phyloP scores from a whole-genome alignment of 2,113 vertebrate species.

The Typhlomys cinereus region DNA sequence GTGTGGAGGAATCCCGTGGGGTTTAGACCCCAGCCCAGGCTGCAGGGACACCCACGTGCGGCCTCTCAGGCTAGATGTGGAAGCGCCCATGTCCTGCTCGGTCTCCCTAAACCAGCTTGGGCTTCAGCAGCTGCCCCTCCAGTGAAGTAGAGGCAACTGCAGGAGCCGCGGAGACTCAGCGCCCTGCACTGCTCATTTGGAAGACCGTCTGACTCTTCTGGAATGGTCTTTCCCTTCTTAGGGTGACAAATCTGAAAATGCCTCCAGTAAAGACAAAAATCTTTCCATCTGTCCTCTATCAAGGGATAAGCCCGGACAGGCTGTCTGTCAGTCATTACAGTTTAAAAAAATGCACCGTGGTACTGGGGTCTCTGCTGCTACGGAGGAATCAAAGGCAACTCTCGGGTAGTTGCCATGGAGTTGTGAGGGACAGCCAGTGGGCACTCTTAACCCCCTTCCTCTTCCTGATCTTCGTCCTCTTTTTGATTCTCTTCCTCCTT shows the following conservation, averaged over 20 bases:
- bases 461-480: too few species aligned
- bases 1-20: conserved; percentile 61
- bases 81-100: conserved; percentile 61
- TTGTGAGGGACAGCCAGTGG: rapidly evolving
- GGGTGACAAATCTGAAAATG: conserved; percentile 65
- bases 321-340: conserved; percentile 51
- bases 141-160: conserved; percentile 73
- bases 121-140: background rate
- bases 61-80: conserved; percentile 70
- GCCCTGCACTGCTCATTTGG: conserved; percentile 77
- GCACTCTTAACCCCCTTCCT: rapidly evolving
- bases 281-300: background rate
- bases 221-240: conserved; percentile 75
- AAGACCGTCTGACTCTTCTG: conserved; percentile 77
- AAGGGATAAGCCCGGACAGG: conserved; percentile 65
- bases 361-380: background rate
- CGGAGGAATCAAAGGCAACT: background rate
- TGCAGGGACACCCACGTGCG: conserved; percentile 11
- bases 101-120: background rate
- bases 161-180: conserved; percentile 69
- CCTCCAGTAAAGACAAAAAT: conserved; percentile 68
- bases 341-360: conserved; percentile 37
- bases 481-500: too few species aligned
- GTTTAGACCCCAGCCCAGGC: conserved; percentile 74
- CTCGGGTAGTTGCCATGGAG: rapidly evolving